phyloP scores from a whole-genome alignment of 2,888 invertebrate genomes.

The Chrysolina americana region DNA sequence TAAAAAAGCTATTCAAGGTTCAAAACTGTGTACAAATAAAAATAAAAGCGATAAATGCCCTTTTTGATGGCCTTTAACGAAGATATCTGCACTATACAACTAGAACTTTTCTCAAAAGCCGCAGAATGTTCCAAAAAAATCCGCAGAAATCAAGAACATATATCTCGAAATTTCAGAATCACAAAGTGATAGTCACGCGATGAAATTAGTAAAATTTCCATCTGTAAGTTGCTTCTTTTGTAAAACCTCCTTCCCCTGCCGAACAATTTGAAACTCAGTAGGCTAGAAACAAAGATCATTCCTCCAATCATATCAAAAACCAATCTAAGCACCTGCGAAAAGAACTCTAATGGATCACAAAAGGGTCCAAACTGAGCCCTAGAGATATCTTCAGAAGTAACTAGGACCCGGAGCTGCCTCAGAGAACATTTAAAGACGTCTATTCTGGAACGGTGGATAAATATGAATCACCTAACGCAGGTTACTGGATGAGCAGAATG shows the following conservation, averaged over 20 bases:
- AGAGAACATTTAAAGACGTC: background rate
- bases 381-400: background rate
- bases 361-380: background rate
- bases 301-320: background rate
- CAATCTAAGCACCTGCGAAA: background rate
- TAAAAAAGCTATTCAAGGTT: conserved; percentile 21
- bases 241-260: background rate
- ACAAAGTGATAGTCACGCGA: background rate
- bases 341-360: background rate
- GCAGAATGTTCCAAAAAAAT: conserved; percentile 17
- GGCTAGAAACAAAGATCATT: background rate
- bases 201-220: background rate
- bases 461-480: no score
- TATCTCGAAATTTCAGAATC: background rate
- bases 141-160: background rate
- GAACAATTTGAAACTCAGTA: background rate
- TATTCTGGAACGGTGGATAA: background rate
- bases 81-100: conserved; percentile 52
- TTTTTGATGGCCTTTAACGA: conserved; percentile 48
- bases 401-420: conserved; percentile 4
- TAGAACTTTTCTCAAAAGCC: conserved; percentile 16
- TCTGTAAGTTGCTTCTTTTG: background rate
- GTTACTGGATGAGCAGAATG: no score
- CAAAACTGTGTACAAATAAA: conserved; percentile 24
- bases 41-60: conserved; percentile 50